A percentile compares a stretch with the other conserved stretches of the same genome.
Conservation (phyloP, 2,888 invertebrate genomes). For the Eupithecia subfuscata region DNA sequence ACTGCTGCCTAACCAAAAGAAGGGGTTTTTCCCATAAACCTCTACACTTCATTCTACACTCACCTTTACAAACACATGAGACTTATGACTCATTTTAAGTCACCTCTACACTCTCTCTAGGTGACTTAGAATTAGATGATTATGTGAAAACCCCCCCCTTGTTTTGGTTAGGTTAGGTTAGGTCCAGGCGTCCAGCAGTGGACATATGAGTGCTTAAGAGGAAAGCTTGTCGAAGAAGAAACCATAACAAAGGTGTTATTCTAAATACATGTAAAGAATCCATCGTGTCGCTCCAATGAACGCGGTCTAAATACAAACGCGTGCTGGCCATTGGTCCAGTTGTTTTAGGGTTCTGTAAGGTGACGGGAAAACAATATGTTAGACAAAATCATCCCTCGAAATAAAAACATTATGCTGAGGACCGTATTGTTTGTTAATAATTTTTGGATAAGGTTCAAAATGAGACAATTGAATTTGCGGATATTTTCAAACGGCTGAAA, state of each 20-base stretch:
- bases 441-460: neutral
- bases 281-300: slow-evolving; percentile 38
- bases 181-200: neutral
- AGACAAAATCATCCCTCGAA: neutral
- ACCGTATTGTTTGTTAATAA: neutral
- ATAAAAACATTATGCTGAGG: neutral
- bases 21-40: too few relatives aligned
- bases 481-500: too few relatives aligned
- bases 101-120: too few relatives aligned
- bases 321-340: slow-evolving; percentile 40
- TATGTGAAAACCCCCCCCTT: neutral
- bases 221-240: slow-evolving; percentile 1
- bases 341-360: slow-evolving; percentile 34
- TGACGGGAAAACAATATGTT: neutral
- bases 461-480: too few relatives aligned
- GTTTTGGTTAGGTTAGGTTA: neutral
- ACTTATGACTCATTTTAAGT: too few relatives aligned
- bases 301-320: slow-evolving; percentile 44
- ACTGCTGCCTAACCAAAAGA: too few relatives aligned
- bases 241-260: slow-evolving; percentile 12
- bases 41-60: too few relatives aligned
- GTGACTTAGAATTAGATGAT: neutral
- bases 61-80: too few relatives aligned
- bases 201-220: neutral
- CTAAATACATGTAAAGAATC: slow-evolving; percentile 26